Conservation (phyloP, 1,140 invertebrate species). For the Colletes gigas region DNA sequence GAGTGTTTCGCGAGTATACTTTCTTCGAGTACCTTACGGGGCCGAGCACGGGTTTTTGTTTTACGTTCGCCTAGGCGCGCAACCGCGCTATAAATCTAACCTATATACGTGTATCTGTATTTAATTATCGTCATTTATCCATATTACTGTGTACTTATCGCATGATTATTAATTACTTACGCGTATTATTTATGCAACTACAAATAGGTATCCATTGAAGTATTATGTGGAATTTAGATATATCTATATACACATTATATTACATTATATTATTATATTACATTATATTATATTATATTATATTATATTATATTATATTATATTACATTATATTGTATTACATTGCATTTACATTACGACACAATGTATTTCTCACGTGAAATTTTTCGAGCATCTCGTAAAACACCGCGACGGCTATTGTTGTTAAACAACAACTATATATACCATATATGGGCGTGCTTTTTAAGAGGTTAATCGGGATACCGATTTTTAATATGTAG, state of each 20-base stretch:
- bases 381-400: slow-evolving; percentile 30
- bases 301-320: slow-evolving; percentile 39
- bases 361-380: slow-evolving; percentile 30
- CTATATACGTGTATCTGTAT: slow-evolving; percentile 42
- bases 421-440: slow-evolving; percentile 1
- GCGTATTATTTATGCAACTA: slow-evolving; percentile 44
- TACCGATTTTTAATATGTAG: slow-evolving; percentile 36
- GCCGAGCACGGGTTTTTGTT: slow-evolving; percentile 10
- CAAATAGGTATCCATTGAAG: slow-evolving; percentile 36
- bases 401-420: slow-evolving; percentile 32
- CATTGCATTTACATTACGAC: slow-evolving; percentile 41
- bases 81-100: background rate
- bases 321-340: slow-evolving; percentile 30
- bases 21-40: slow-evolving; percentile 9
- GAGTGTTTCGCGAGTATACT: slow-evolving; percentile 33
- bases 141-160: slow-evolving; percentile 46
- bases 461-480: slow-evolving; percentile 46
- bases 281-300: slow-evolving; percentile 37
- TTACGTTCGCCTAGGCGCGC: slow-evolving; percentile 11
- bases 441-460: slow-evolving; percentile 14
- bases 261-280: slow-evolving; percentile 37
- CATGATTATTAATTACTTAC: slow-evolving; percentile 47
- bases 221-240: slow-evolving; percentile 30
- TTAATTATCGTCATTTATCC: slow-evolving; percentile 52
- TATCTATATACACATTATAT: slow-evolving; percentile 47